These are phyloP conservation scores for Fregata magnificens DNA, from an alignment of 2,113 vertebrate species.

Conservation along the genomic window DNA sequence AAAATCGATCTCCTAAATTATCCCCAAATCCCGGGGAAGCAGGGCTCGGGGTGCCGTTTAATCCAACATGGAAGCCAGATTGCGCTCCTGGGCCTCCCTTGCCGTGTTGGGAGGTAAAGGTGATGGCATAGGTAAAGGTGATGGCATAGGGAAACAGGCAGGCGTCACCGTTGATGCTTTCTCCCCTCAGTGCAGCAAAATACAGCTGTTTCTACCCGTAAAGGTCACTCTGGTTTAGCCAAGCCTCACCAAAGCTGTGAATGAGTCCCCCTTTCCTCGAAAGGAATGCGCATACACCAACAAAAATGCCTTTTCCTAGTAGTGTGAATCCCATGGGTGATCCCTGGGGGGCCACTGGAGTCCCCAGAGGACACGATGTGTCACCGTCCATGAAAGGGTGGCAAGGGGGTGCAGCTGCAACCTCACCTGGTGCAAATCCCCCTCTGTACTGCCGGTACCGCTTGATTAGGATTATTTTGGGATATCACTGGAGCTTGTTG, in stretches of 20 bases:
- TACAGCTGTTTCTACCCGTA: background rate
- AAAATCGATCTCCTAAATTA: background rate
- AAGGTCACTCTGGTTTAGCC: background rate
- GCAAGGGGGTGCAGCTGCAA: background rate
- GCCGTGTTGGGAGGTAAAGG: accelerated
- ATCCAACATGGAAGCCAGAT: background rate
- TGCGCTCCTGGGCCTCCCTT: accelerated
- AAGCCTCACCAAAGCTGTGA: background rate
- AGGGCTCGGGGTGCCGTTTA: background rate
- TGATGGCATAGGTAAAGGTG: background rate
- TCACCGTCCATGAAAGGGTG: background rate
- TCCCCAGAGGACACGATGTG: background rate
- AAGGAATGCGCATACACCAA: background rate
- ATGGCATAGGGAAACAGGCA: background rate
- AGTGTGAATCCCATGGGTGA: accelerated
- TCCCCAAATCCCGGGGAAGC: background rate
- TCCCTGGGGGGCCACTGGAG: background rate
- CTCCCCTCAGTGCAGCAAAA: background rate
- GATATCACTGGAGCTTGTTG: background rate
- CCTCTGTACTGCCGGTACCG: background rate
- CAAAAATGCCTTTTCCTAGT: background rate
- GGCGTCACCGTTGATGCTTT: background rate
- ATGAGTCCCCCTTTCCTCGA: background rate
- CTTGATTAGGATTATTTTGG: background rate
- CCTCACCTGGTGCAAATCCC: background rate